Percentiles rank a stretch among this genome's conserved stretches.
These are phyloP conservation scores for Pogonognathellus flavescens DNA, from an alignment of 1,140 invertebrate genomes.

Conservation along the genomic window DNA sequence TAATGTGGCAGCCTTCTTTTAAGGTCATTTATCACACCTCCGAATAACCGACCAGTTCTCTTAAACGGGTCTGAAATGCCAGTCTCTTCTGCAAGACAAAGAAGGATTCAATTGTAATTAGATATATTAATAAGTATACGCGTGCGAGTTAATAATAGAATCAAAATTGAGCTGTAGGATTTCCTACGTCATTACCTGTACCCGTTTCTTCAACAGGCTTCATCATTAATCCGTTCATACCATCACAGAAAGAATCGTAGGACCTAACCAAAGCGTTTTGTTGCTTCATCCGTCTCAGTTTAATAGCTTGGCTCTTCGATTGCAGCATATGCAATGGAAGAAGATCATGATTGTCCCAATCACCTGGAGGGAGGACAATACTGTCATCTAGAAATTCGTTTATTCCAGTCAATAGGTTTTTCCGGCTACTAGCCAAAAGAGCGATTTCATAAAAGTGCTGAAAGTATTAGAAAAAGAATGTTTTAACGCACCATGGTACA, in stretches of 20 bases:
- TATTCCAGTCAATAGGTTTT: slow-evolving; percentile 90
- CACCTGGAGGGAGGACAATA: slow-evolving; percentile 92
- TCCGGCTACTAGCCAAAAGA: slow-evolving; percentile 88
- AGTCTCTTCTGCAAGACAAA: neutral
- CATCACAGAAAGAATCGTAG: slow-evolving; percentile 61
- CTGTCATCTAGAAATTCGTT: slow-evolving; percentile 95
- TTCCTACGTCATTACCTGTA: slow-evolving; percentile 14
- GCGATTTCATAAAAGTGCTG: slow-evolving; percentile 89
- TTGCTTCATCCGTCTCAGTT: slow-evolving; percentile 59
- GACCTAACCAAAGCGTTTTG: slow-evolving; percentile 58
- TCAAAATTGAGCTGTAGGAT: neutral
- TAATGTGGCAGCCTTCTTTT: slow-evolving; percentile 88
- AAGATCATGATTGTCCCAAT: slow-evolving; percentile 74
- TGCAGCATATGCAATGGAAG: slow-evolving; percentile 74
- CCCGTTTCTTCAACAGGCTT: slow-evolving; percentile 48
- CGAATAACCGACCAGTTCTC: slow-evolving; percentile 83
- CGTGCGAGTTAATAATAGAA: neutral
- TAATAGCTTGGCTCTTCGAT: slow-evolving; percentile 67
- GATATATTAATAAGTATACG: neutral
- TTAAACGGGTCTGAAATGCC: slow-evolving; percentile 78
- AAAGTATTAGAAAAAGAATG: neutral
- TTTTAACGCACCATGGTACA: too few species aligned
- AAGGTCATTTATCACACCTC: slow-evolving; percentile 89
- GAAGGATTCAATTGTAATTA: too few species aligned
- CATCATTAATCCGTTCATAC: slow-evolving; percentile 58